Evolutionary conservation across 2,888 invertebrate genomes (phyloP), one percentile per base, ranked within the genome.

Genomic region (Cistogaster globosa): DNA sequence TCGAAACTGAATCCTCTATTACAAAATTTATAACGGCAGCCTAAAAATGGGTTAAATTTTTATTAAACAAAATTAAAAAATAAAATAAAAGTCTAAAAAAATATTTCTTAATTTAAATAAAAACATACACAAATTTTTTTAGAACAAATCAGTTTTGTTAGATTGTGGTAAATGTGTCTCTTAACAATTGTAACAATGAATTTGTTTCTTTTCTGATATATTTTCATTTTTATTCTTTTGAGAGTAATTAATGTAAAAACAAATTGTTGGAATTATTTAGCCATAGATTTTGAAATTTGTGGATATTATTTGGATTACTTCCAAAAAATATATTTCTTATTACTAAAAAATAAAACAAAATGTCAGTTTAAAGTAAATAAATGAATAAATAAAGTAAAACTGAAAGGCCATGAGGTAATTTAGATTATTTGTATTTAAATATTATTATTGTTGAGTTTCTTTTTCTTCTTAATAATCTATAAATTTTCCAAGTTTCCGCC

Each of bases 321-420:
- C 80, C 72, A 80, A 80, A 26, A 32, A 32, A 32, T 58, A 74
- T 11, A 3, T 53, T 53, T 74, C 51, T n/a, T 42, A 16, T 18
- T 16, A 51, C 14, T 38, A 20, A 11, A 11, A 20, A 11, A 20
- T 3, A 32, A 20, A 42, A 69, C 12, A 20, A 60, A 77, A 77
- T 63, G 8, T 78, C 45, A 62, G 55, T 55, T 65, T 57, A 58
- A 72, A 57, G 22, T n/a, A 57, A 78, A 38, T 57, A 57, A 67
- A 71, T 48, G 18, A 14, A 57, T 16, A 20, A 69, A 63, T 4
- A 12, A 12, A 18, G 11, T 18, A 42, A 45, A 79, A 11, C 57
- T 12, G 16, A 14, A 32, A 18, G 26, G 12, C 18, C 8, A 67
- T 60, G 26, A 80, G 32, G 65, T 80, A 74, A 80, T 74, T 60